phyloP scores from a whole-genome alignment of 2,113 vertebrate species.

The Nanorana parkeri region DNA sequence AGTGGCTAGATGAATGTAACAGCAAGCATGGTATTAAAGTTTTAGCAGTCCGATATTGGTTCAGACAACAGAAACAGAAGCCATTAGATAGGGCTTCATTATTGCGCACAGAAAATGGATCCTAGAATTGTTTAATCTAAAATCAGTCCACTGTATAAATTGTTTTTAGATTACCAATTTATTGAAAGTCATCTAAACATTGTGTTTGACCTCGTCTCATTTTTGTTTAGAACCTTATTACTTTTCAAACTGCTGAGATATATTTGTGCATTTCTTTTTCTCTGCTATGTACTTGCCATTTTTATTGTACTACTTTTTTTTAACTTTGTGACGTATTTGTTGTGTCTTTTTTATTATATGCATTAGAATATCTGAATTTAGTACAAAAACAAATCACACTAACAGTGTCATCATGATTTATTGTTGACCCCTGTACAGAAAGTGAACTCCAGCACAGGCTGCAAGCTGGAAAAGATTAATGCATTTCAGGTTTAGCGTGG shows the following conservation, averaged over 20 bases:
- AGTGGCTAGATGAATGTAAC: background rate
- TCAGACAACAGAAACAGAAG: conserved; percentile 26
- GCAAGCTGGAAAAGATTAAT: no score
- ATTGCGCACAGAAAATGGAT: conserved; percentile 33
- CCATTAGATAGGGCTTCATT: conserved; percentile 33
- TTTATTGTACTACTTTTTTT: no score
- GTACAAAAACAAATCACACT: no score
- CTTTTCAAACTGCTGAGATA: conserved; percentile 29
- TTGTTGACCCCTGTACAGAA: no score
- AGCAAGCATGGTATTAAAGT: conserved; percentile 27
- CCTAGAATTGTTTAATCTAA: conserved; percentile 44
- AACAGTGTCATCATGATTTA: no score
- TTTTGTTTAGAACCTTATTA: conserved; percentile 27
- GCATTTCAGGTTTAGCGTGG: no score
- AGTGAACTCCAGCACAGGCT: no score
- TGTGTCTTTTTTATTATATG: no score
- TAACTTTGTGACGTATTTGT: no score
- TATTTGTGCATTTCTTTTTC: conserved; percentile 6
- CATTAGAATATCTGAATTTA: no score
- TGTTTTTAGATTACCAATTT: conserved; percentile 50
- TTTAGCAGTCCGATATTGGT: conserved; percentile 25
- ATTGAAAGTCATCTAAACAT: conserved; percentile 44
- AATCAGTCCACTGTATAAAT: conserved; percentile 33
- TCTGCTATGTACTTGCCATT: no score
- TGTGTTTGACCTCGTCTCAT: conserved; percentile 26